A percentile compares a stretch with the other conserved stretches of the same genome.
Conservation (phyloP, 2,797 vertebrate genomes). For the Zalophus californianus region DNA sequence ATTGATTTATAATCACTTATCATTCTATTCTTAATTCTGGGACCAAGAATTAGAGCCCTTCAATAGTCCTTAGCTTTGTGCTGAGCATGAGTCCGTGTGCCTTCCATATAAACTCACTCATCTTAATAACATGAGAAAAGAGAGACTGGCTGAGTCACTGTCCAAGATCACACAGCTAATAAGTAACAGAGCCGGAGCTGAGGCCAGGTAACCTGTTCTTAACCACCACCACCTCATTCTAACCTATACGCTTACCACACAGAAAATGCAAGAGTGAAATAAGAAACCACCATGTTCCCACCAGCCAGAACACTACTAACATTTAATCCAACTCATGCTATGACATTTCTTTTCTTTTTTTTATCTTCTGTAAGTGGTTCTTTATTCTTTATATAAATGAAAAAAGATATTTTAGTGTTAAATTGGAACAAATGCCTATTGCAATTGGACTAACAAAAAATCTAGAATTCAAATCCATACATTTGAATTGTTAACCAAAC, state of each 20-base stretch:
- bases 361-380: constrained; percentile 43
- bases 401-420: constrained; percentile 36
- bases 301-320: not conserved
- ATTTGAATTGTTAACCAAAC: not conserved
- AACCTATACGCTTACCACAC: not conserved
- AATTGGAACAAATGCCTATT: constrained; percentile 2
- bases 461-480: constrained; percentile 2
- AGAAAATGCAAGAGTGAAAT: not conserved
- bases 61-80: not conserved
- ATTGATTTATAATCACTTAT: not conserved
- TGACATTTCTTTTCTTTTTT: not conserved
- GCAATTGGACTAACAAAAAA: not conserved
- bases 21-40: not conserved
- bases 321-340: not conserved
- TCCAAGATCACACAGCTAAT: not conserved
- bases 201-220: not conserved
- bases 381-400: constrained; percentile 60
- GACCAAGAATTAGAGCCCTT: not conserved
- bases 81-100: not conserved
- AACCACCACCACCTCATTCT: not conserved
- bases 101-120: not conserved
- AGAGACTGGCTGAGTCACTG: not conserved
- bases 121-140: not conserved
- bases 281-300: not conserved
- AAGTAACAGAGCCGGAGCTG: not conserved